These are phyloP conservation scores for Papilio xuthus DNA, from an alignment of 1,140 invertebrate species.

Conservation along the genomic window DNA sequence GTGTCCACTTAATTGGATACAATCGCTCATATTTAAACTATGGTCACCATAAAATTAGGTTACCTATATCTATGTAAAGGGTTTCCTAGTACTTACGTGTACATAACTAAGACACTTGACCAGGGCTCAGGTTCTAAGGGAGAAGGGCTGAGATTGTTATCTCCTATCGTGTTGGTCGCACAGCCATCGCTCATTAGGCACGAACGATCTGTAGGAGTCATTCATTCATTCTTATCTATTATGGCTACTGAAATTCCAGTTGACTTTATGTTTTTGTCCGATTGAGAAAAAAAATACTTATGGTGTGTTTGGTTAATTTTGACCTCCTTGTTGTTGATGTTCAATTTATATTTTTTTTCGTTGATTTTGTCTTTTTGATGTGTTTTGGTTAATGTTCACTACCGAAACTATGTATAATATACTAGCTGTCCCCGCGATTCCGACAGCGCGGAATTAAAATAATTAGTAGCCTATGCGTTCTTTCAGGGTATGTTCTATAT, in stretches of 20 bases:
- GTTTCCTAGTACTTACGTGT: not conserved
- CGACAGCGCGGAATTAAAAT: no score
- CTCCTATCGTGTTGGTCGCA: not conserved
- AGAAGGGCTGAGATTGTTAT: not conserved
- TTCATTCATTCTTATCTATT: not conserved
- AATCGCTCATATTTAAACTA: no score
- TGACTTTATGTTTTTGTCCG: not conserved
- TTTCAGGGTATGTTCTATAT: no score
- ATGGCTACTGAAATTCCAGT: not conserved
- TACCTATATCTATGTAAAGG: not conserved
- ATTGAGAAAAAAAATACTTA: not conserved
- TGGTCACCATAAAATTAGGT: not conserved
- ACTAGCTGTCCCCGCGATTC: no score
- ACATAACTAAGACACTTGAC: not conserved
- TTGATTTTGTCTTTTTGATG: no score
- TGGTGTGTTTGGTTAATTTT: not conserved
- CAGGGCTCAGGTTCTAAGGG: not conserved
- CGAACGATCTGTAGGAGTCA: not conserved
- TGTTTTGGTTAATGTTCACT: no score
- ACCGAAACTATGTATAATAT: no score
- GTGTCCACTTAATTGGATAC: no score
- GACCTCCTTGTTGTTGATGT: no score
- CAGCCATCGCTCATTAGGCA: slow-evolving; percentile 13
- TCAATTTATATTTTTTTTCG: no score
- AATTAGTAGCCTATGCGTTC: no score